These are phyloP conservation scores for Chaetodon trifascialis DNA, from an alignment of 2,113 vertebrate genomes.

Conservation along the genomic window DNA sequence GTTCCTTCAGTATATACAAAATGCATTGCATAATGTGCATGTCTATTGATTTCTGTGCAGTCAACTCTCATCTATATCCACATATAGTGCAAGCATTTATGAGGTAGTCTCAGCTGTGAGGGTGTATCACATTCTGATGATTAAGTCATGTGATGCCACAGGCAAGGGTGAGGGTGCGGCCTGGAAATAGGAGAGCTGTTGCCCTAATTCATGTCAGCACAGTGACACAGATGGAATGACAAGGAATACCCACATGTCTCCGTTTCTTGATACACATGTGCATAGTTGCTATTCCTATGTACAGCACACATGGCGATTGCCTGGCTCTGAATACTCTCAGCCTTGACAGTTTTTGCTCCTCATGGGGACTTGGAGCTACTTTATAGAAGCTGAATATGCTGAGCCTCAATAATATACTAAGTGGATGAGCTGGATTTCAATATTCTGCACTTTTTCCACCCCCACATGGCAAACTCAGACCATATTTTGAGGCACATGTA, in stretches of 20 bases:
- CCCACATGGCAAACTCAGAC: constrained; percentile 35
- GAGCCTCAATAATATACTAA: constrained; percentile 27
- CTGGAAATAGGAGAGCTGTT: constrained; percentile 64
- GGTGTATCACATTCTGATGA: constrained; percentile 42
- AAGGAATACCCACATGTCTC: constrained; percentile 22
- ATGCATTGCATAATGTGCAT: constrained; percentile 26
- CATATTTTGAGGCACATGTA: constrained; percentile 37
- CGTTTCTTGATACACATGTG: constrained; percentile 17
- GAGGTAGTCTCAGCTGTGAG: constrained; percentile 4
- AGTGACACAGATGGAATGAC: constrained; percentile 55
- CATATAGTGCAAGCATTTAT: constrained; percentile 17
- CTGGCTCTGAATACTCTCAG: constrained; percentile 13
- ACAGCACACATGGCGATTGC: neutral
- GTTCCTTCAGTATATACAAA: constrained; percentile 21
- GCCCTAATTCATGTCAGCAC: constrained; percentile 56
- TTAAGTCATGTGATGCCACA: constrained; percentile 52
- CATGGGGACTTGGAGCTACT: neutral
- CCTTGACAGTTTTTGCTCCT: neutral
- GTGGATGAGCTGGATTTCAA: constrained; percentile 45
- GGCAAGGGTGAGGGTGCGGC: constrained; percentile 54
- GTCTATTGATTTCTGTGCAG: constrained; percentile 27
- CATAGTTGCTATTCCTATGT: neutral
- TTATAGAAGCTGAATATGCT: constrained; percentile 1
- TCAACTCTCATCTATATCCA: constrained; percentile 28
- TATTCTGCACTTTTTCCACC: constrained; percentile 45